phyloP scores from a whole-genome alignment of 2,797 vertebrate genomes.

The Enteromius argenteus region DNA sequence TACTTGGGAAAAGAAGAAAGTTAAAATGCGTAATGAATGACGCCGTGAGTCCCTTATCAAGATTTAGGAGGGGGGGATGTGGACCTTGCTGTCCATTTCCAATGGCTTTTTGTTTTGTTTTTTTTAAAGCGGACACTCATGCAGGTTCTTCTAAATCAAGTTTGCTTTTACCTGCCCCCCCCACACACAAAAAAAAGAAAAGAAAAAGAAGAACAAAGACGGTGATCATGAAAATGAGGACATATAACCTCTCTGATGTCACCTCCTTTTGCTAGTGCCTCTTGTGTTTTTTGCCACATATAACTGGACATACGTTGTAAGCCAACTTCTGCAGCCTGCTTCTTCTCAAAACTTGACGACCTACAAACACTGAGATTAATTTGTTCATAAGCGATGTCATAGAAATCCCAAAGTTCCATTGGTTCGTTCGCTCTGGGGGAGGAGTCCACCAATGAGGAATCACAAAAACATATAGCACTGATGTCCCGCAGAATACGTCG shows the following conservation, averaged over 20 bases:
- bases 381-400: constrained; percentile 23
- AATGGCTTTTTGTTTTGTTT: not conserved
- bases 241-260: constrained; percentile 37
- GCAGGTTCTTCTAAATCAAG: constrained; percentile 39
- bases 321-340: constrained; percentile 31
- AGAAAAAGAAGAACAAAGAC: not conserved
- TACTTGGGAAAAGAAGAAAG: constrained; percentile 16
- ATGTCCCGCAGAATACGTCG: constrained; percentile 13
- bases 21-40: not conserved
- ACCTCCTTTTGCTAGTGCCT: constrained; percentile 55
- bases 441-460: constrained; percentile 16
- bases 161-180: not conserved
- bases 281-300: constrained; percentile 46
- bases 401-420: constrained; percentile 34
- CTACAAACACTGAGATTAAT: constrained; percentile 32
- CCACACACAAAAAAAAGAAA: not conserved
- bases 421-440: not conserved
- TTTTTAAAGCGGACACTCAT: not conserved
- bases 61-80: not conserved
- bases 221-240: constrained; percentile 34
- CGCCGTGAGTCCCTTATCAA: not conserved
- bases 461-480: not conserved
- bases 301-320: constrained; percentile 16
- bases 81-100: constrained; percentile 3
- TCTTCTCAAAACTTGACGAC: constrained; percentile 22